Evolutionary conservation across 2,797 vertebrate species (phyloP), one percentile per base, ranked within the genome.

Genomic region (Girardinus metallicus): DNA sequence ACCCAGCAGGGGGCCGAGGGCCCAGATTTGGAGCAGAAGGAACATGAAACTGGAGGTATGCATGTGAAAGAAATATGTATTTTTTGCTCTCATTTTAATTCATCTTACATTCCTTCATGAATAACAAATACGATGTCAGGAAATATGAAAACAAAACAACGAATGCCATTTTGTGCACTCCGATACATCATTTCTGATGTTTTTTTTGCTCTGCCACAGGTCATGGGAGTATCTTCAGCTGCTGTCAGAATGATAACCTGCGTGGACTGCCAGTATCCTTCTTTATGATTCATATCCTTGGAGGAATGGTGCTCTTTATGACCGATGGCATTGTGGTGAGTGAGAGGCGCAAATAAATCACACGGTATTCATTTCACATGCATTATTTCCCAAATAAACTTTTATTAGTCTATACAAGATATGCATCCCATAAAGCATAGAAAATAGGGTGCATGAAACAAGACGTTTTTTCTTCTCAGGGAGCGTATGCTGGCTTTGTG

Each of bases 321-420:
- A 98, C 96, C 0, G 98, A 99, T 10, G 98, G 98, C 5, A 97
- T 99, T 84, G 96, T 97, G 97, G 99, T 99, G 92, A 97, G 97
- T 93, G 77, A 89, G 68, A 64, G 43, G 10, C 47, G 44, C 77
- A 77, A 78, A 90, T 88, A 74, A 87, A 85, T 79, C 64, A 73
- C 70, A 46, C n/a, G 15, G 78, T 55, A n/a, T 51, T 55, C 62
- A 74, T 84, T 77, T 84, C 49, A 57, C 46, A 62, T 55, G 60
- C 15, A 49, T 55, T 57, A 39, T 81, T 71, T 85, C 80, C 78
- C 39, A 43, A 64, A 76, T 84, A 36, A 81, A 49, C 11, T 72
- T 84, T 78, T 79, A 80, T 31, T 36, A 76, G 76, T 34, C 31
- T 29, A 57, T 66, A 53, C 75, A 70, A 79, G 73, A 83, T 72